phyloP scores from a whole-genome alignment of 2,113 vertebrate species.

The Ramphastos sulfuratus region DNA sequence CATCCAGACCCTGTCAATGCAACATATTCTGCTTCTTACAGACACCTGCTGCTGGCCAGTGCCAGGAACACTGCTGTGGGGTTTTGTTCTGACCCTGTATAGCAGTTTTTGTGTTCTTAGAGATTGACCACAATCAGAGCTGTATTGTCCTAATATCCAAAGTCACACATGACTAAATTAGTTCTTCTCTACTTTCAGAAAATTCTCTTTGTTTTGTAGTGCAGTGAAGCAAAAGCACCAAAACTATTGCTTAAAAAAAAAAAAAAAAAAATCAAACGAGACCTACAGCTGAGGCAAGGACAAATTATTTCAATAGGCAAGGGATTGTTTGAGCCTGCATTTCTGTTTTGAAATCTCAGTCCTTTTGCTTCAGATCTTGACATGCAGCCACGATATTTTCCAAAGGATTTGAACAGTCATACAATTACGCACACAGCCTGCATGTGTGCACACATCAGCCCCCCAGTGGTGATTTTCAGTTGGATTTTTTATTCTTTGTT shows the following conservation, averaged over 20 bases:
- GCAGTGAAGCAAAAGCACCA: conserved; percentile 39
- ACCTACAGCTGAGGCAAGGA: conserved; percentile 70
- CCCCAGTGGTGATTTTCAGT: conserved; percentile 54
- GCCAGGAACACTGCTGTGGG: neutral
- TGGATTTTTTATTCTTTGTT: conserved; percentile 55
- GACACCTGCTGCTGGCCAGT: neutral
- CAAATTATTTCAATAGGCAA: conserved; percentile 70
- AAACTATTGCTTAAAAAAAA: conserved; percentile 11
- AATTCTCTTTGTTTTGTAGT: conserved; percentile 47
- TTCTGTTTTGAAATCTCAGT: conserved; percentile 55
- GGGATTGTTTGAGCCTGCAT: conserved; percentile 59
- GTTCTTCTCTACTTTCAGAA: conserved; percentile 34
- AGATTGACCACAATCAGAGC: neutral
- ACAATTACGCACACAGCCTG: conserved; percentile 23
- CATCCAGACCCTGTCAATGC: neutral
- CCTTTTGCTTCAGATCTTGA: conserved; percentile 64
- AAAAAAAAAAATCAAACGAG: conserved; percentile 37
- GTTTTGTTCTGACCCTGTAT: neutral
- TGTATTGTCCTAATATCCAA: neutral
- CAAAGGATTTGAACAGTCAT: conserved; percentile 49
- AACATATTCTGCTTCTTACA: neutral
- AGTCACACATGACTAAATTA: conserved; percentile 28
- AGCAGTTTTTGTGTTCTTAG: neutral
- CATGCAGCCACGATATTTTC: conserved; percentile 55
- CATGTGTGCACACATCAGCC: conserved; percentile 38